These are phyloP conservation scores for Acanthurus leucopareius DNA, from an alignment of 2,797 vertebrate species.

Conservation along the genomic window DNA sequence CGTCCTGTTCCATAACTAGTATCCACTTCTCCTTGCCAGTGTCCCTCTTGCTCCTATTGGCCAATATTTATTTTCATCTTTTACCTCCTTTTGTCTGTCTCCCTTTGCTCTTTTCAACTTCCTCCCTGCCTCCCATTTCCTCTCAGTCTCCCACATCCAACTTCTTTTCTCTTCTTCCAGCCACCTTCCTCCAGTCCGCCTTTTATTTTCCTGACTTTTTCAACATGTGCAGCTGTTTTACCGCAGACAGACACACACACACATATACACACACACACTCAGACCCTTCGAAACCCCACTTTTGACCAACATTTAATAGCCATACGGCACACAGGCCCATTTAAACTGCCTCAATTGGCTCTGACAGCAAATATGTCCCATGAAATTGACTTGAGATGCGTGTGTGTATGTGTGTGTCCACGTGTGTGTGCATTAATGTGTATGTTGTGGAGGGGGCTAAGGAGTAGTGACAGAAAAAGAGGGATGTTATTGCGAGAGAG, in stretches of 20 bases:
- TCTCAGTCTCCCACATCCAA: slow-evolving; percentile 51
- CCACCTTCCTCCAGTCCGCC: slow-evolving; percentile 43
- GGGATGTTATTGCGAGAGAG: slow-evolving; percentile 38
- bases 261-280: slow-evolving; percentile 25
- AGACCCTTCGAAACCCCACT: slow-evolving; percentile 62
- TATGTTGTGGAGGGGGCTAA: slow-evolving; percentile 24
- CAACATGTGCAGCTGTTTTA: slow-evolving; percentile 76
- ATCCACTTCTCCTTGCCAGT: slow-evolving; percentile 30
- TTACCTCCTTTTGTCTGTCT: slow-evolving; percentile 51
- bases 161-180: slow-evolving; percentile 48
- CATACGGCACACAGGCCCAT: slow-evolving; percentile 64
- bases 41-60: slow-evolving; percentile 47
- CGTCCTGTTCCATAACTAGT: slow-evolving; percentile 48
- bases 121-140: slow-evolving; percentile 57
- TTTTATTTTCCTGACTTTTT: slow-evolving; percentile 39
- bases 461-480: slow-evolving; percentile 30
- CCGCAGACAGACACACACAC: slow-evolving; percentile 45
- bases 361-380: slow-evolving; percentile 85
- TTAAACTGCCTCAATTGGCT: slow-evolving; percentile 75
- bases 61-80: slow-evolving; percentile 66
- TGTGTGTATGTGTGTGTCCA: slow-evolving; percentile 25
- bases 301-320: slow-evolving; percentile 77
- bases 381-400: slow-evolving; percentile 77
- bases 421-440: slow-evolving; percentile 29
- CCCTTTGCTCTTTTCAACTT: slow-evolving; percentile 53